These are phyloP conservation scores for Drosophila tani DNA, from an alignment of 1,140 invertebrate genomes.

Conservation along the genomic window DNA sequence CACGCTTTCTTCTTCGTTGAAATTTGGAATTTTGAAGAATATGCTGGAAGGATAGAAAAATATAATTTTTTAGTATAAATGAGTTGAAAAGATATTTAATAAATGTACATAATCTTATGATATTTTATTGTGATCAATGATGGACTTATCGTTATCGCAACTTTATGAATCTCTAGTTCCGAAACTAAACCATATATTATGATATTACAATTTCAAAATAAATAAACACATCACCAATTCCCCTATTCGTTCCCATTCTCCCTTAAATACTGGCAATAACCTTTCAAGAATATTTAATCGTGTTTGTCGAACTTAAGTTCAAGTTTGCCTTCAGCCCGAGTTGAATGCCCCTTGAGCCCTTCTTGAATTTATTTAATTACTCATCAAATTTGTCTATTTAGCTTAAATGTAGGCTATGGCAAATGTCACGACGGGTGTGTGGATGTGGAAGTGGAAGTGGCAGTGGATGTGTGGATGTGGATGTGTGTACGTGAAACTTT, in stretches of 20 bases:
- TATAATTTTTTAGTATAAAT: background rate
- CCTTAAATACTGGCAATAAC: background rate
- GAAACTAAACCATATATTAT: too few species aligned
- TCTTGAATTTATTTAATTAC: slow-evolving; percentile 26
- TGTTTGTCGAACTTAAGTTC: slow-evolving; percentile 11
- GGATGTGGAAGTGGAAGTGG: background rate
- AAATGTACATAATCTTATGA: too few species aligned
- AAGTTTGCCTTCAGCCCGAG: background rate
- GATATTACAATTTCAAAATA: too few species aligned
- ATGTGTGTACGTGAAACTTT: slow-evolving; percentile 47
- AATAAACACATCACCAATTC: background rate
- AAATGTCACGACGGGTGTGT: slow-evolving; percentile 34
- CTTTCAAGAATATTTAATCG: slow-evolving; percentile 2
- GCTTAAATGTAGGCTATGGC: slow-evolving; percentile 73
- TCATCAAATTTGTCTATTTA: slow-evolving; percentile 33
- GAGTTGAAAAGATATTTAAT: background rate
- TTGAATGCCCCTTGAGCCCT: slow-evolving; percentile 17
- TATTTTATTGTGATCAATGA: too few species aligned
- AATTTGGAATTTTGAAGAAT: slow-evolving; percentile 83
- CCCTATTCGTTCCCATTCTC: background rate
- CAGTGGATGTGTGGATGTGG: background rate
- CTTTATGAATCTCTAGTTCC: too few species aligned
- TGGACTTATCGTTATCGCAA: background rate
- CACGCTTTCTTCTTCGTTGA: slow-evolving; percentile 83
- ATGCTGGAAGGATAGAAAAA: slow-evolving; percentile 54